A percentile compares a stretch with the other conserved stretches of the same genome.
These are phyloP conservation scores for Drosophila seguyi DNA, from an alignment of 1,140 invertebrate species.

Conservation along the genomic window DNA sequence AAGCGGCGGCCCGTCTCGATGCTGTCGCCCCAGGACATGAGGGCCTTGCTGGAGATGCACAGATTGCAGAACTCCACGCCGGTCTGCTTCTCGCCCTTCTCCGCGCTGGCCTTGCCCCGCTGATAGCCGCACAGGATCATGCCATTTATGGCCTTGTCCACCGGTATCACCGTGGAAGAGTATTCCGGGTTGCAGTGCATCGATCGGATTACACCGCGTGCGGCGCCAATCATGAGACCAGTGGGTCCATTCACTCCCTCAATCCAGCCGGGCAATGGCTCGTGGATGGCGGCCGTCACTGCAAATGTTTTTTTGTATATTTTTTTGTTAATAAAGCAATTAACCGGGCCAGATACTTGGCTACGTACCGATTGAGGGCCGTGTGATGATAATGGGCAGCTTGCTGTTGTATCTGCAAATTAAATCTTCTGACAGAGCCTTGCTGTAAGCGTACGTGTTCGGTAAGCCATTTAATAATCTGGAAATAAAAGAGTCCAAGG, in stretches of 20 bases:
- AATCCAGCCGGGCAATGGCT: constrained; percentile 94
- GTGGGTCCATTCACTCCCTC: constrained; percentile 98
- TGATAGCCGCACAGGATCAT: constrained; percentile 91
- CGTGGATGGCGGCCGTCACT: constrained; percentile 90
- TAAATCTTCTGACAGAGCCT: constrained; percentile 90
- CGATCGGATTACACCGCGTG: constrained; percentile 92
- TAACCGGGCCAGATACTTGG: constrained; percentile 12
- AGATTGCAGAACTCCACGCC: constrained; percentile 87
- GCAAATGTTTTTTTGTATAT: constrained; percentile 27
- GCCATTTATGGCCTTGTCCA: constrained; percentile 92
- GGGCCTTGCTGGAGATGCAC: constrained; percentile 87
- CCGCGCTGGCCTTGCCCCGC: constrained; percentile 85
- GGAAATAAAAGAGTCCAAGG: constrained; percentile 58
- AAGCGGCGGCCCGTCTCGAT: constrained; percentile 88
- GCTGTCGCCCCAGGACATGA: constrained; percentile 92
- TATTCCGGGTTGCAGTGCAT: constrained; percentile 89
- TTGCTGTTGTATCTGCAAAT: constrained; percentile 87
- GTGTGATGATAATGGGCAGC: constrained; percentile 89
- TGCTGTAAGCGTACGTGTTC: constrained; percentile 93
- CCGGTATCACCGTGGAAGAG: constrained; percentile 91
- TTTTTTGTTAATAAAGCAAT: constrained; percentile 41
- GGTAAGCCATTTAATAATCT: constrained; percentile 90
- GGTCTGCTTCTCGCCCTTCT: constrained; percentile 42
- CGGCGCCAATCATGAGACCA: constrained; percentile 90
- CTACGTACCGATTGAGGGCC: constrained; percentile 91